Percentiles rank a stretch among this genome's conserved stretches.
phyloP scores from a whole-genome alignment of 2,797 vertebrate genomes.

The Malacoraja senta region DNA sequence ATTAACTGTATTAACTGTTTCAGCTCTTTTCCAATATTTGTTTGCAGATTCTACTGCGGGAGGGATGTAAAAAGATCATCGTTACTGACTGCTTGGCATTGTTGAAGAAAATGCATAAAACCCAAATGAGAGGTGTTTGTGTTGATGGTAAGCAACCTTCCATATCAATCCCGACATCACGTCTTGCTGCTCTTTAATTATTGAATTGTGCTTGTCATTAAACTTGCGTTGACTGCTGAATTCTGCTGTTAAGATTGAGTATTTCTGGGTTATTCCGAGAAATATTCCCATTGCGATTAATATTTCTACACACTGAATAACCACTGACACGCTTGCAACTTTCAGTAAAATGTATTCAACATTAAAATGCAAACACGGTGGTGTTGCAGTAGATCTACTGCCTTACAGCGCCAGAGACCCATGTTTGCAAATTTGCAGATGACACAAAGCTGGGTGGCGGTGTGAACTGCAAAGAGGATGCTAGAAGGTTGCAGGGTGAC shows the following conservation, averaged over 20 bases:
- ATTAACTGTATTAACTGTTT: neutral
- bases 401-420: too few relatives aligned
- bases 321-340: neutral
- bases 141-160: constrained; percentile 72
- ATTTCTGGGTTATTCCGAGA: neutral
- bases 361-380: neutral
- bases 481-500: too few relatives aligned
- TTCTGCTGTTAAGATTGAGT: constrained; percentile 5
- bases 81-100: constrained; percentile 92
- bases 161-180: neutral
- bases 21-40: neutral
- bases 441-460: too few relatives aligned
- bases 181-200: neutral
- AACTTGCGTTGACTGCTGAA: neutral
- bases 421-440: too few relatives aligned
- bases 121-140: constrained; percentile 82
- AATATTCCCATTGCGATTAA: neutral
- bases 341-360: neutral
- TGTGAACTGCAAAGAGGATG: too few relatives aligned
- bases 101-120: constrained; percentile 92
- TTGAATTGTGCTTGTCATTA: neutral
- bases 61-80: constrained; percentile 97
- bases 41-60: constrained; percentile 81
- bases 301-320: neutral
- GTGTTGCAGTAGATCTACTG: too few relatives aligned